phyloP scores from a whole-genome alignment of 2,888 invertebrate species.

The Gandaritis pyraliata region DNA sequence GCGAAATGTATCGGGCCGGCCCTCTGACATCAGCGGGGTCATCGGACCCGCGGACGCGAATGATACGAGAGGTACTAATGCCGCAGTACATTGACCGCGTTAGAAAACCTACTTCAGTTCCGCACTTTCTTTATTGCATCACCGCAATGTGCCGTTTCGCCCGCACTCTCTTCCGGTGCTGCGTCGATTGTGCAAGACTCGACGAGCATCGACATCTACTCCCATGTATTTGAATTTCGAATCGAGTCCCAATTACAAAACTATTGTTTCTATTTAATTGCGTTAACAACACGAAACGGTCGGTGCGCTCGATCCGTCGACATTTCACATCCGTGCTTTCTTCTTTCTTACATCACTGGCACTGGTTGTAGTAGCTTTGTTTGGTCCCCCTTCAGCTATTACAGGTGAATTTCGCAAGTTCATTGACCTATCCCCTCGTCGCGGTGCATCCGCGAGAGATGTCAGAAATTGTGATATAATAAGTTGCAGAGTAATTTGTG shows the following conservation, averaged over 20 bases:
- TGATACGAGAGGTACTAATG: slow-evolving; percentile 73
- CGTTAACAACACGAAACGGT: slow-evolving; percentile 41
- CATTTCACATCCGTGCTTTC: slow-evolving; percentile 68
- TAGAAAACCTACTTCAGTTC: slow-evolving; percentile 82
- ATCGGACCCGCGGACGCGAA: slow-evolving; percentile 71
- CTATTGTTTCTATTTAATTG: slow-evolving; percentile 56
- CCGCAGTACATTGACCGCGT: slow-evolving; percentile 80
- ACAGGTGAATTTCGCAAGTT: slow-evolving; percentile 82
- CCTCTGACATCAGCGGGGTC: slow-evolving; percentile 73
- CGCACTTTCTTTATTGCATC: slow-evolving; percentile 84
- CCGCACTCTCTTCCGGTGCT: slow-evolving; percentile 78
- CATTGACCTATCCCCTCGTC: slow-evolving; percentile 69
- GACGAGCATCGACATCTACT: slow-evolving; percentile 49
- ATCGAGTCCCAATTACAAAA: slow-evolving; percentile 64
- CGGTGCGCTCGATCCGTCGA: slow-evolving; percentile 49
- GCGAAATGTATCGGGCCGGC: slow-evolving; percentile 56
- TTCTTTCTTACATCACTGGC: slow-evolving; percentile 67
- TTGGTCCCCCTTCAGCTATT: slow-evolving; percentile 62
- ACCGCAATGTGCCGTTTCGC: slow-evolving; percentile 73
- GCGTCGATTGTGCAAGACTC: slow-evolving; percentile 66
- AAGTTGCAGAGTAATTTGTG: slow-evolving; percentile 62
- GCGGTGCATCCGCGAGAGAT: slow-evolving; percentile 66
- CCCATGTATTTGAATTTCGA: slow-evolving; percentile 61
- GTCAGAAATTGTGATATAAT: slow-evolving; percentile 74
- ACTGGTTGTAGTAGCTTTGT: slow-evolving; percentile 52